Evolutionary conservation across 1,140 invertebrate species (phyloP), one percentile per base, ranked within the genome.

Genomic region (Ostrea denselamellosa): DNA sequence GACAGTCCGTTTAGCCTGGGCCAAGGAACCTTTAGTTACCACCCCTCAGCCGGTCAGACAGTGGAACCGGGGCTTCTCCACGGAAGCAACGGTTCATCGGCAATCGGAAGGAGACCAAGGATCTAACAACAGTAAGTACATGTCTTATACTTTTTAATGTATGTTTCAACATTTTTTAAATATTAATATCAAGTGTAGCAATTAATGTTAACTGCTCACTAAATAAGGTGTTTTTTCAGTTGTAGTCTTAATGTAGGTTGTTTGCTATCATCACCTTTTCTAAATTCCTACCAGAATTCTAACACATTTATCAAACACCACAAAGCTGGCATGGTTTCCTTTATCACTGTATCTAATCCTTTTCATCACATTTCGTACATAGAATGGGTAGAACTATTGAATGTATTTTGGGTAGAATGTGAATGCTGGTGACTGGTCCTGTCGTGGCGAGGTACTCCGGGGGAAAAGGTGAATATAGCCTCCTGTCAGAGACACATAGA

Each of bases 401-500:
- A n/a, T n/a, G 56, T 62, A 19, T 14, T 62, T 62, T 62, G 56
- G 17, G 56, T 62, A 62, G 56, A 22, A 77, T 77, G 25, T 12
- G 17, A 62, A 28, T 77, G 22, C 22, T 77, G 68, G 68, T 77
- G 68, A 77, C 22, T 14, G 68, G n/a, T 25, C 5, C 28, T 77
- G 68, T 68, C 17, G 19, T 9, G 54, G 54, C 56, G 17, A 10
- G 68, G 25, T 34, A 28, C 28, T 77, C 68, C 14, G 68, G 68
- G 68, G 14, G 28, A 71, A 77, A 2, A 44, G 34, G 34, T 44
- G 34, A 44, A 44, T 5, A n/a, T 71, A 71, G 22, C 68, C 65
- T 77, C 68, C 68, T 77, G 68, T 25, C 68, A 77, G 68, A 77
- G 68, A 34, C 68, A 25, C 9, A 77, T 10, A 77, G 28, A 77